A percentile compares a stretch with the other conserved stretches of the same genome.
phyloP scores from a whole-genome alignment of 2,113 vertebrate species.

The Elanoides forficatus region DNA sequence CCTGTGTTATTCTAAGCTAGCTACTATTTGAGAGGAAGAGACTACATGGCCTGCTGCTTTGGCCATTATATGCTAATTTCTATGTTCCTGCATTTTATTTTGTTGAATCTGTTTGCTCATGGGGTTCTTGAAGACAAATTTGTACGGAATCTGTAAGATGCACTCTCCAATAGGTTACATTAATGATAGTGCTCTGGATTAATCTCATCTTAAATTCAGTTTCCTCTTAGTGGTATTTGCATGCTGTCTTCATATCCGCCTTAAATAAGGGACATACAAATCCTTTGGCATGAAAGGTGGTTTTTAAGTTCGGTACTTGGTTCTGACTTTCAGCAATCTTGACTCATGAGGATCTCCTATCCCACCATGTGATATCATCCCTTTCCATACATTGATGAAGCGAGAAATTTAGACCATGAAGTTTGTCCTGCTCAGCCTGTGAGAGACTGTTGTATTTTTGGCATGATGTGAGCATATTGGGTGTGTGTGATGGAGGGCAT shows the following conservation, averaged over 20 bases:
- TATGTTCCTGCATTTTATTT: neutral
- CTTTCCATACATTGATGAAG: neutral
- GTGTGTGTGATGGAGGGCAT: fast-evolving
- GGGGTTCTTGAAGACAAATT: neutral
- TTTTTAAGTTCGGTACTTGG: neutral
- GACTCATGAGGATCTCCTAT: neutral
- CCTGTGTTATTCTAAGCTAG: neutral
- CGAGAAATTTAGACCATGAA: neutral
- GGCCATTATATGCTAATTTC: neutral
- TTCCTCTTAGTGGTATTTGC: neutral
- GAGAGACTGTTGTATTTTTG: neutral
- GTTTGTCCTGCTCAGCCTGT: neutral
- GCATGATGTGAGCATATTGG: neutral
- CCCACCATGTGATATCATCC: neutral
- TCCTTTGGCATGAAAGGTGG: neutral
- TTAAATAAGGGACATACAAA: neutral
- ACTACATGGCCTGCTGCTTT: neutral
- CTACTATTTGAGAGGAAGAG: neutral
- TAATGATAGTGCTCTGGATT: neutral
- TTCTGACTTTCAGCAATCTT: neutral
- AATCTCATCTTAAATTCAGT: neutral
- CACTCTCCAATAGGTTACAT: neutral
- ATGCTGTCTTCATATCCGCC: neutral
- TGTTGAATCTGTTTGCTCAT: neutral
- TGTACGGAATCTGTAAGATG: neutral